A percentile compares a stretch with the other conserved stretches of the same genome.
Conservation (phyloP, 2,888 invertebrate species). For the Odontocolon sp. region DNA sequence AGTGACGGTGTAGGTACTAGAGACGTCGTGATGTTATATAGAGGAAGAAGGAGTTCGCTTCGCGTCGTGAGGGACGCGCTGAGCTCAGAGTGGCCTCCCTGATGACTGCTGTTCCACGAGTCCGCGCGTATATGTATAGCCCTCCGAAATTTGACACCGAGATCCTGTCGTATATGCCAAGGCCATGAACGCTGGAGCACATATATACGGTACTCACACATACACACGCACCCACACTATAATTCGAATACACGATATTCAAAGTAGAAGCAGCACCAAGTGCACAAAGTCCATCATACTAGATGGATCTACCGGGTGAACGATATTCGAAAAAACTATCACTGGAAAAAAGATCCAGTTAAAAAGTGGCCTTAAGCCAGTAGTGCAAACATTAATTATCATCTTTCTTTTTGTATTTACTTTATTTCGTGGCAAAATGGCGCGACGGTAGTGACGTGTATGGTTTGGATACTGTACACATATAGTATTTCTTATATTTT, state of each 20-base stretch:
- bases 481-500: background rate
- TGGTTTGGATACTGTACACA: background rate
- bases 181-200: constrained; percentile 59
- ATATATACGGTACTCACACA: constrained; percentile 37
- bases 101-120: constrained; percentile 36
- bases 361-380: background rate
- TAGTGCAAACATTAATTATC: background rate
- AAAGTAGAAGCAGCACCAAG: constrained; percentile 16
- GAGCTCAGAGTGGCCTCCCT: constrained; percentile 43
- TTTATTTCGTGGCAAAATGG: background rate
- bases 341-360: background rate
- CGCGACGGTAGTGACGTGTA: background rate
- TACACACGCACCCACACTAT: constrained; percentile 14
- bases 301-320: constrained; percentile 36
- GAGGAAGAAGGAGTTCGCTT: background rate
- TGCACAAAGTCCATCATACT: constrained; percentile 11
- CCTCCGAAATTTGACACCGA: constrained; percentile 73
- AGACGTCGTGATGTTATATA: background rate
- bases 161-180: constrained; percentile 69
- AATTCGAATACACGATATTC: background rate
- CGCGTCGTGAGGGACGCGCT: constrained; percentile 35
- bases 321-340: background rate
- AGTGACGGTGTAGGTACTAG: constrained; percentile 23
- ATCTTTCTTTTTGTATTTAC: background rate
- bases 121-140: constrained; percentile 54